Evolutionary conservation across 2,888 invertebrate species (phyloP).

Genomic region (Exephanes ischioxanthus): DNA sequence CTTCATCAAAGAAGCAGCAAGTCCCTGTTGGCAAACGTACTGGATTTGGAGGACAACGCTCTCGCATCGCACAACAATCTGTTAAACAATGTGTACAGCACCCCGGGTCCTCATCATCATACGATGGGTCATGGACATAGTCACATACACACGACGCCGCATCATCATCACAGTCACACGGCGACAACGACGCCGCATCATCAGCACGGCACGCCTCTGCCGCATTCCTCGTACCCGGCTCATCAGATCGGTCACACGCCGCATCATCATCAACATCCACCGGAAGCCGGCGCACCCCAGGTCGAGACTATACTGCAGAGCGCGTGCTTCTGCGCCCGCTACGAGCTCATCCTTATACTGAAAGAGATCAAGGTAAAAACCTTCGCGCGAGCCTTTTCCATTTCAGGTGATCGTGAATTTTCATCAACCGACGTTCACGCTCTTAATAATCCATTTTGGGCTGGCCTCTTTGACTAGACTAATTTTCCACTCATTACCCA

Average conservation of each 20-base stretch:
- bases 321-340: conserved; percentile 96
- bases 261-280: conserved; percentile 84
- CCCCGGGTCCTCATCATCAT: conserved; percentile 84
- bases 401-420: conserved; percentile 7
- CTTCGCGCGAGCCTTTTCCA: background rate
- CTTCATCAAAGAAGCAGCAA: conserved; percentile 97
- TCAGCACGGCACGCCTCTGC: conserved; percentile 82
- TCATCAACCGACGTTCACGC: background rate
- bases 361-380: conserved; percentile 90
- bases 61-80: conserved; percentile 83
- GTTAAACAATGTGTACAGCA: conserved; percentile 84
- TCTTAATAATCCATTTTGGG: background rate
- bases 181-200: conserved; percentile 82
- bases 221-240: conserved; percentile 79
- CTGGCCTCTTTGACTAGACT: background rate
- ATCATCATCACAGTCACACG: conserved; percentile 81
- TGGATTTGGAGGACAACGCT: conserved; percentile 97
- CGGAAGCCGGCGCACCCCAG: conserved; percentile 90
- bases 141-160: conserved; percentile 84
- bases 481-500: conserved; percentile 25
- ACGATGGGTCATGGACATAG: conserved; percentile 81
- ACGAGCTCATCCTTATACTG: conserved; percentile 97
- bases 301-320: conserved; percentile 92
- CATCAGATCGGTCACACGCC: conserved; percentile 83
- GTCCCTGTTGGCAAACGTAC: conserved; percentile 97